Evolutionary conservation across 2,888 invertebrate species (phyloP).

Genomic region (Fragum sueziense): DNA sequence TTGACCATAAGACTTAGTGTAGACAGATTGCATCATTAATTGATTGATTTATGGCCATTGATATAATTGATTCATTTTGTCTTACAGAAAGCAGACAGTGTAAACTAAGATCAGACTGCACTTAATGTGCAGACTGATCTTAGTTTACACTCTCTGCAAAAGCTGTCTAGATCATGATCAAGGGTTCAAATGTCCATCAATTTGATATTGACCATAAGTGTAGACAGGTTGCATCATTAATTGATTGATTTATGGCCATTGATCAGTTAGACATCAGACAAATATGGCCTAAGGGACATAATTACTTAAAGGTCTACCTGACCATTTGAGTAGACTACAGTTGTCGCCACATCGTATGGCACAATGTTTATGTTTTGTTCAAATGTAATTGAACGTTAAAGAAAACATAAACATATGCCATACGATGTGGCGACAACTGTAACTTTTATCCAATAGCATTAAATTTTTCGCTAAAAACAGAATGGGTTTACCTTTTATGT

Average conservation of each 20-base stretch:
- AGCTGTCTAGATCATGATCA: not conserved
- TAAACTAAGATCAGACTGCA: not conserved
- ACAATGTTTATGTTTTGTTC: too few relatives aligned
- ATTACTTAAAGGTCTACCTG: not conserved
- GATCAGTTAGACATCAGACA: conserved; percentile 15
- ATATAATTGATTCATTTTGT: too few relatives aligned
- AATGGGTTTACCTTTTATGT: too few relatives aligned
- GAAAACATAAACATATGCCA: too few relatives aligned
- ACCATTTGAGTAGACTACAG: not conserved
- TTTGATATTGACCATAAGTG: not conserved
- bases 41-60: conserved; percentile 17
- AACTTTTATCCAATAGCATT: too few relatives aligned
- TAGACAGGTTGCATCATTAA: conserved; percentile 4
- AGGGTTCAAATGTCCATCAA: not conserved
- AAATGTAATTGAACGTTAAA: too few relatives aligned
- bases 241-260: conserved; percentile 17
- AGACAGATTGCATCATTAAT: conserved; percentile 7
- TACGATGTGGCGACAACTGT: too few relatives aligned
- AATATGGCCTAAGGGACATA: conserved; percentile 10
- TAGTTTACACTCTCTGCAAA: not conserved
- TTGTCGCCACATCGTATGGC: too few relatives aligned
- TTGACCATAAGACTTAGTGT: not conserved
- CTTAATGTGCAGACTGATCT: not conserved
- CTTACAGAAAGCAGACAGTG: not conserved
- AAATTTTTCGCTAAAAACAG: too few relatives aligned